Base-by-base conservation (phyloP, 2,797 vertebrate genomes). In the Ctenopoma kingsleyae region DNA sequence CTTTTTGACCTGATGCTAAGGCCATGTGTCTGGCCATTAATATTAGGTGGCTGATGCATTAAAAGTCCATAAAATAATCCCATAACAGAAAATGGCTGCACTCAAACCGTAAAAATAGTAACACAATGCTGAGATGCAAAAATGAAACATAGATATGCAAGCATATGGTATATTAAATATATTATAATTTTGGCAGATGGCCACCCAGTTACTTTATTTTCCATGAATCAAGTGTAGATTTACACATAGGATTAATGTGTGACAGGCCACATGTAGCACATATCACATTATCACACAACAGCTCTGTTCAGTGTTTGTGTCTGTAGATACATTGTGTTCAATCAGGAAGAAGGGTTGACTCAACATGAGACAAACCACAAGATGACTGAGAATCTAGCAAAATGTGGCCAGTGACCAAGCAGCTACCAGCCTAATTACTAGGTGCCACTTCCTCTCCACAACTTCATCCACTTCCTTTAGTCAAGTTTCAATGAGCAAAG, bases 61-160 rank as follows among this genome's bases (percentile, higher is more conserved):
- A 82, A 78, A 72, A 86, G 68, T 78, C 81, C 67, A 84, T 86
- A 81, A 87, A 85, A 76, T 81, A 63, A 78, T 72, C 54, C 54
- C 77, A 40, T 58, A 78, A 72, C 73, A 75, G 52, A 51, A 58
- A 76, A 63, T 43, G 69, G 62, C 54, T 67, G 72, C 86, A 82
- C 75, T 86, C 56, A 85, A 78, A 74, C 67, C 80, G 44, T 87
- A 76, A 89, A 86, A 82, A 49, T 53, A 20, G 54, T 35, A 74
- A 78, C 23, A 71, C 12, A 19, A 74, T 64, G 62, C 69, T 67
- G 64, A 57, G 49, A 79, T 49, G 62, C 63, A 65, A 75, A n/a
- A 83, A 76, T 81, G 44, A 80, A 76, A 71, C 58, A 43, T 23
- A 82, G 65, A 73, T 56, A 53, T 80, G 53, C 50, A 61, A 51